Evolutionary conservation across 2,797 vertebrate species (phyloP).

Genomic region (Lateolabrax maculatus): DNA sequence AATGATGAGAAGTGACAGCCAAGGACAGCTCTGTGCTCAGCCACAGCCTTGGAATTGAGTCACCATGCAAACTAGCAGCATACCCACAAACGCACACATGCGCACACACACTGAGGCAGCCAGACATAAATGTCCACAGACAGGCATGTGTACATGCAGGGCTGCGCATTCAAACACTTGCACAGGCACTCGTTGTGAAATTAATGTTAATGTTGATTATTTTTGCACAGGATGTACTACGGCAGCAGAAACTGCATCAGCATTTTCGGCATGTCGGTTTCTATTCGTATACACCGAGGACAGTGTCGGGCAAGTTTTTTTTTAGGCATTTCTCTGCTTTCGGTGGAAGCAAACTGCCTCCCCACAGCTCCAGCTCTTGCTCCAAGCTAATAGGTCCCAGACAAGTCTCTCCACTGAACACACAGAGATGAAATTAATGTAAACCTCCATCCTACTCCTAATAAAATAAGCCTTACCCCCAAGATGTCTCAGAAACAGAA

Average conservation of each 20-base stretch:
- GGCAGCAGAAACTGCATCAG: not conserved
- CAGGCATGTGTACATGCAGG: not conserved
- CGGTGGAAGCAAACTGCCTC: not conserved
- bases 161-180: conserved; percentile 11
- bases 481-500: not conserved
- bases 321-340: not conserved
- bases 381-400: not conserved
- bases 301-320: not conserved
- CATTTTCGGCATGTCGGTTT: not conserved
- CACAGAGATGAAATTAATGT: not conserved
- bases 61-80: conserved; percentile 66
- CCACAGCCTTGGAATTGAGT: conserved; percentile 72
- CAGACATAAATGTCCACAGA: conserved; percentile 30
- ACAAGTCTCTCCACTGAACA: not conserved
- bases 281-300: not conserved
- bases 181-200: conserved; percentile 5
- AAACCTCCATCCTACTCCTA: not conserved
- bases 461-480: too few species aligned
- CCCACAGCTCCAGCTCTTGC: not conserved
- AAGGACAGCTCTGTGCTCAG: conserved; percentile 70
- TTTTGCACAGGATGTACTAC: not conserved
- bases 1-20: conserved; percentile 81
- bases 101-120: conserved; percentile 9
- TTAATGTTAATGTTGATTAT: conserved; percentile 6
- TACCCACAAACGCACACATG: conserved; percentile 23